Evolutionary conservation across 2,797 vertebrate genomes (phyloP).

Genomic region (Brachymystax lenok): DNA sequence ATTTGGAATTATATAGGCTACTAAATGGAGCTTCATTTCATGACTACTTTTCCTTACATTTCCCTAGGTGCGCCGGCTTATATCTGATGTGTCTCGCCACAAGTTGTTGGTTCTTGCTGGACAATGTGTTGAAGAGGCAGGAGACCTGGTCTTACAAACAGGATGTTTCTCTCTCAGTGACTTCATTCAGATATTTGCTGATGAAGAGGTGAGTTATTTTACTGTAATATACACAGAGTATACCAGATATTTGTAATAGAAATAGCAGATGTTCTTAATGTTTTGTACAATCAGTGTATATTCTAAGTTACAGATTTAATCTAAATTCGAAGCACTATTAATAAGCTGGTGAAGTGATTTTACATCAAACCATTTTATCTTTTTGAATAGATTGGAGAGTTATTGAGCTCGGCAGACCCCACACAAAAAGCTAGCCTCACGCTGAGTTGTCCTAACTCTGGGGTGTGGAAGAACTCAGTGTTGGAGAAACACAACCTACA

Average conservation of each 20-base stretch:
- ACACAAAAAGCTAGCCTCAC: slow-evolving; percentile 74
- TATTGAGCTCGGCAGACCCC: slow-evolving; percentile 70
- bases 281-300: neutral
- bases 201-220: slow-evolving; percentile 80
- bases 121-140: slow-evolving; percentile 83
- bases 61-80: slow-evolving; percentile 83
- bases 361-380: neutral
- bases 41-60: neutral
- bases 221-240: neutral
- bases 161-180: slow-evolving; percentile 84
- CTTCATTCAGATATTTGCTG: slow-evolving; percentile 84
- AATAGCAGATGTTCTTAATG: too few relatives aligned
- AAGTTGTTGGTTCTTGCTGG: slow-evolving; percentile 90
- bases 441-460: slow-evolving; percentile 74
- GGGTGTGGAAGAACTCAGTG: slow-evolving; percentile 71
- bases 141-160: slow-evolving; percentile 86
- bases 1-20: neutral
- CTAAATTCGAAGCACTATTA: neutral
- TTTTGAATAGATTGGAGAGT: slow-evolving; percentile 76
- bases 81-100: slow-evolving; percentile 81
- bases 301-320: neutral
- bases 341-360: neutral
- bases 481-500: slow-evolving; percentile 69
- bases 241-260: too few relatives aligned
- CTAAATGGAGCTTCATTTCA: neutral